A percentile compares a stretch with the other conserved stretches of the same genome.
phyloP scores from a whole-genome alignment of 2,888 invertebrate species.

The Spatulosminthurus flaviceps region DNA sequence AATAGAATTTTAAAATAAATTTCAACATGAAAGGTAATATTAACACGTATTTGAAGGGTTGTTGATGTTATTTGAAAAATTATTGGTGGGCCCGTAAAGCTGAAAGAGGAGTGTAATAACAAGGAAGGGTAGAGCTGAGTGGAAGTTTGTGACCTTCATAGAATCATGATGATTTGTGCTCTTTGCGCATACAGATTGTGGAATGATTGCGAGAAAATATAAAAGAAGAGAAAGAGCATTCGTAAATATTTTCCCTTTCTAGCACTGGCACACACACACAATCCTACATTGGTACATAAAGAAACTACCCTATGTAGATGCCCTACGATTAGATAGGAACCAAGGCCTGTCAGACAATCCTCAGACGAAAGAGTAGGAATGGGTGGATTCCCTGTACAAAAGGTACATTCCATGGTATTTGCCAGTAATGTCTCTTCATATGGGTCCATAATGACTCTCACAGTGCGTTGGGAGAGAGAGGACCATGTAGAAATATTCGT shows the following conservation, averaged over 20 bases:
- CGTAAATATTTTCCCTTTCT: not conserved
- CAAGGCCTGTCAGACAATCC: not conserved
- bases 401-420: conserved; percentile 9
- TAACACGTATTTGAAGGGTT: not conserved
- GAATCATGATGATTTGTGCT: not conserved
- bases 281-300: no score
- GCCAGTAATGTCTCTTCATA: conserved; percentile 15
- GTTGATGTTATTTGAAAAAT: no score
- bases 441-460: conserved; percentile 5
- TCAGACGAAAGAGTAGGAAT: not conserved
- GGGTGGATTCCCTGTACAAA: not conserved
- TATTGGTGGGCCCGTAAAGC: no score
- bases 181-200: not conserved
- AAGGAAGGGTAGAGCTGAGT: not conserved
- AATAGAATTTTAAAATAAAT: no score
- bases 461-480: not conserved
- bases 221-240: conserved; percentile 9
- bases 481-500: not conserved
- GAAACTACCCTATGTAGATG: no score
- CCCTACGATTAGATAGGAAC: not conserved
- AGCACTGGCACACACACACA: not conserved
- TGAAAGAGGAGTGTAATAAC: not conserved
- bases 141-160: not conserved
- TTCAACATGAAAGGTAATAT: no score
- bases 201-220: conserved; percentile 14